phyloP scores from a whole-genome alignment of 2,113 vertebrate species.

The Archilochus colubris region DNA sequence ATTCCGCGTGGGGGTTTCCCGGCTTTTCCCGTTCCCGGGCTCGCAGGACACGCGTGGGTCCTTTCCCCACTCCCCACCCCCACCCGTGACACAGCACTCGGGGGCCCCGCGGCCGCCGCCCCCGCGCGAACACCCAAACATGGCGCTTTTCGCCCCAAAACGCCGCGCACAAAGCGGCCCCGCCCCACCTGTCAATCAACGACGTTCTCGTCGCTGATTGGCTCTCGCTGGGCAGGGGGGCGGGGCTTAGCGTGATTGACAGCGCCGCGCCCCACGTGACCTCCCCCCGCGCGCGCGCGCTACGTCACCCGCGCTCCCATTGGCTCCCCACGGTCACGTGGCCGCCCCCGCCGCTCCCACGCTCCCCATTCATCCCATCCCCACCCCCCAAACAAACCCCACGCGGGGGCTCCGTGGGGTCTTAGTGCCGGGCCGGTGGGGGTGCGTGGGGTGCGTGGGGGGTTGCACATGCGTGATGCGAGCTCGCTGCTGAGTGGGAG shows the following conservation, averaged over 20 bases:
- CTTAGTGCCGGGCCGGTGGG: background rate
- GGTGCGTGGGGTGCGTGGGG: too few species aligned
- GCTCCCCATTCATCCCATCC: background rate
- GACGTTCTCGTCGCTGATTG: slow-evolving; percentile 6
- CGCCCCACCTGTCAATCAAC: background rate
- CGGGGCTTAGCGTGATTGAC: background rate
- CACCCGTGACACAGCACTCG: background rate
- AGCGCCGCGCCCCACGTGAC: too few species aligned
- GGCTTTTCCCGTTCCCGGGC: too few species aligned
- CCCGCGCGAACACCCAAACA: background rate
- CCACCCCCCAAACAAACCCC: too few species aligned
- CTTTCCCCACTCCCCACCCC: background rate
- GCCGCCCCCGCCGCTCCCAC: background rate
- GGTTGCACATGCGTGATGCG: too few species aligned
- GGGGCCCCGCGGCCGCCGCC: background rate
- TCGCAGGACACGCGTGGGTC: background rate
- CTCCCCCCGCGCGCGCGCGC: background rate
- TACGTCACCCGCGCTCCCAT: background rate
- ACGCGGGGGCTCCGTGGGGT: background rate
- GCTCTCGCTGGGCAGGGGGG: slow-evolving; percentile 21
- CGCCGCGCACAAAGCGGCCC: background rate
- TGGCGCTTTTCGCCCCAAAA: background rate
- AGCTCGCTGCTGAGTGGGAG: too few species aligned
- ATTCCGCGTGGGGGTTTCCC: too few species aligned
- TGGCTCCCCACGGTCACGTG: slow-evolving; percentile 8